These are phyloP conservation scores for Scaptomyza flava DNA, from an alignment of 2,888 invertebrate genomes.

Conservation along the genomic window DNA sequence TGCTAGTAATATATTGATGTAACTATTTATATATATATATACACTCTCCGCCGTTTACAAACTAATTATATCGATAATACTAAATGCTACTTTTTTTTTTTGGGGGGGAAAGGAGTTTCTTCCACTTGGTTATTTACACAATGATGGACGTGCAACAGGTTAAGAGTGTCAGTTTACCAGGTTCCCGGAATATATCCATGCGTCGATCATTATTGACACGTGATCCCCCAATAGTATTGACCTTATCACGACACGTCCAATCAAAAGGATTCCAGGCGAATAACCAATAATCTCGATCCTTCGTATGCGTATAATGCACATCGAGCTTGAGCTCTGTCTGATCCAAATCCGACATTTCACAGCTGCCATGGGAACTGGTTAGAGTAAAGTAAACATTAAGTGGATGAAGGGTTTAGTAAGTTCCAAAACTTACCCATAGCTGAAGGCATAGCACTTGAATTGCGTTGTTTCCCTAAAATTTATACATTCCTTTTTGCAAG, in stretches of 20 bases:
- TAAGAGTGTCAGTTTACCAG: slow-evolving; percentile 84
- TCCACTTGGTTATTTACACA: slow-evolving; percentile 77
- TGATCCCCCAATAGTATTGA: slow-evolving; percentile 84
- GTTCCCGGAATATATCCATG: slow-evolving; percentile 85
- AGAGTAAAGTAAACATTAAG: background rate
- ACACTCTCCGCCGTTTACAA: slow-evolving; percentile 59
- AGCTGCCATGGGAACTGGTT: slow-evolving; percentile 84
- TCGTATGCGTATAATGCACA: slow-evolving; percentile 88
- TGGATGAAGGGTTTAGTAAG: rapidly evolving
- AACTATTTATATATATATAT: slow-evolving; percentile 24
- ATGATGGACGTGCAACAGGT: slow-evolving; percentile 83
- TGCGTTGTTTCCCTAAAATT: slow-evolving; percentile 85
- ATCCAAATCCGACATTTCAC: slow-evolving; percentile 91
- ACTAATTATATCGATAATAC: slow-evolving; percentile 43
- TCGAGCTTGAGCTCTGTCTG: slow-evolving; percentile 90
- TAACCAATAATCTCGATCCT: slow-evolving; percentile 88
- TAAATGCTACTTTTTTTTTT: slow-evolving; percentile 10
- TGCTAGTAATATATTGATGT: slow-evolving; percentile 35
- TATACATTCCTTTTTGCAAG: slow-evolving; percentile 90
- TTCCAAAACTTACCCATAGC: slow-evolving; percentile 86
- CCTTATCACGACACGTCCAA: slow-evolving; percentile 87
- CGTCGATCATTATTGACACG: slow-evolving; percentile 84
- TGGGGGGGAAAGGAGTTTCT: background rate
- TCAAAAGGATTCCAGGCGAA: slow-evolving; percentile 93
- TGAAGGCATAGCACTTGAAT: slow-evolving; percentile 91